These are phyloP conservation scores for Leptobrachium leishanense DNA, from an alignment of 2,113 vertebrate species.

Conservation along the genomic window DNA sequence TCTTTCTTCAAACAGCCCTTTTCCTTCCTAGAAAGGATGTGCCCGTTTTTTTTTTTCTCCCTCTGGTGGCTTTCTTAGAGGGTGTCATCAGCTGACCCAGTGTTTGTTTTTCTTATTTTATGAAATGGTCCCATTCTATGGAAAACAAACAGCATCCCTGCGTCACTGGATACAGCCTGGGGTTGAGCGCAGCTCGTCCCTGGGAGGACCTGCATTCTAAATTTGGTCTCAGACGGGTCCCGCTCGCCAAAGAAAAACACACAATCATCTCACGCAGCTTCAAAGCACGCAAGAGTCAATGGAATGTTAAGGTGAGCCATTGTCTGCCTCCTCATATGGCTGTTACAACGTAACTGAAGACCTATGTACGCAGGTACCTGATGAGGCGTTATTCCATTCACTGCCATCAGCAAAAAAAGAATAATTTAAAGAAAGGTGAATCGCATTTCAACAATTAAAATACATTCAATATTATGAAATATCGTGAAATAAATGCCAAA, in stretches of 20 bases:
- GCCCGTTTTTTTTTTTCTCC: constrained; percentile 66
- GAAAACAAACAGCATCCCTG: constrained; percentile 69
- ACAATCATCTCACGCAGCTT: constrained; percentile 12
- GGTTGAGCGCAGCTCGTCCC: constrained; percentile 10
- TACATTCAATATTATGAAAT: no score
- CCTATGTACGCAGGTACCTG: no score
- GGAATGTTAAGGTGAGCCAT: not conserved
- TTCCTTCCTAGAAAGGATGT: constrained; percentile 91
- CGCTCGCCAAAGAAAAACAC: constrained; percentile 24
- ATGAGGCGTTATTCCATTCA: no score
- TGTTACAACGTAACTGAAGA: no score
- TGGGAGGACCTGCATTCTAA: constrained; percentile 2
- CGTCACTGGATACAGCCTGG: constrained; percentile 63
- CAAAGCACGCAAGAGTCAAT: not conserved
- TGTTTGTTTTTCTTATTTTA: constrained; percentile 87
- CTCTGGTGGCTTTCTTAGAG: constrained; percentile 54
- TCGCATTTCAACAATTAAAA: no score
- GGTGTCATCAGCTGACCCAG: constrained; percentile 60
- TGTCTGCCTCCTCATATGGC: not conserved
- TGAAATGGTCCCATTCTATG: constrained; percentile 72
- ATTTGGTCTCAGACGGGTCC: constrained; percentile 31
- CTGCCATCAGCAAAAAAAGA: no score
- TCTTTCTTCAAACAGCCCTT: constrained; percentile 70
- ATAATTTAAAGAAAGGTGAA: no score
- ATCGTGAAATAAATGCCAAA: no score